These are phyloP conservation scores for Casuarius casuarius DNA, from an alignment of 2,113 vertebrate species.

Conservation along the genomic window DNA sequence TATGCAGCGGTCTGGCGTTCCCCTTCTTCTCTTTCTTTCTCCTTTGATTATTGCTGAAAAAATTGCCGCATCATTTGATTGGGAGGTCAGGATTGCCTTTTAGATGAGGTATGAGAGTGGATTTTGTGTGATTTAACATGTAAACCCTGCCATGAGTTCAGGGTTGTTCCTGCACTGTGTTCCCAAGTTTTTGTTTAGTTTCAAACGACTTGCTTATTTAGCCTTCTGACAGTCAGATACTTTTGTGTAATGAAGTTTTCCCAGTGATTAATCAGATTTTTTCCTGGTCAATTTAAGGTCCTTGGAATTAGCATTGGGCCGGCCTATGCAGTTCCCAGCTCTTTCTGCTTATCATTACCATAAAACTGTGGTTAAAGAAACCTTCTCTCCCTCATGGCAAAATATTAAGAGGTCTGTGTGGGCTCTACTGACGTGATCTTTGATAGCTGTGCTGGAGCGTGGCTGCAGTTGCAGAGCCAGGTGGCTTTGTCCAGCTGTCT, in stretches of 20 bases:
- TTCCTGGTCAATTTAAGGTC: not conserved
- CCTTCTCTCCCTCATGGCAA: conserved; percentile 7
- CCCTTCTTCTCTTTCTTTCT: conserved; percentile 25
- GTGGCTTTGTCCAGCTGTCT: conserved; percentile 29
- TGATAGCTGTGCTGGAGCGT: not conserved
- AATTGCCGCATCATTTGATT: not conserved
- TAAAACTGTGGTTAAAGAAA: not conserved
- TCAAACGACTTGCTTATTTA: not conserved
- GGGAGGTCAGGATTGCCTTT: not conserved
- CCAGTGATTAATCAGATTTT: not conserved
- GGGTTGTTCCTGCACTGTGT: not conserved
- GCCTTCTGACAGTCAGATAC: not conserved
- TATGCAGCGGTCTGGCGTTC: conserved; percentile 36
- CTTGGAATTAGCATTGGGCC: not conserved
- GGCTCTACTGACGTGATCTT: not conserved
- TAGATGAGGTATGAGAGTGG: not conserved
- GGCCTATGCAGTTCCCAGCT: not conserved
- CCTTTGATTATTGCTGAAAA: not conserved
- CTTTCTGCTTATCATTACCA: not conserved
- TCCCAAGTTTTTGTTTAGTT: not conserved
- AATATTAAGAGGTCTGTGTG: not conserved
- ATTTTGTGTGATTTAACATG: not conserved
- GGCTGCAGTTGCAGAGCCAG: not conserved
- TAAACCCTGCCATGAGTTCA: not conserved
- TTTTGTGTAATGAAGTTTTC: not conserved